Percentiles rank a stretch among this genome's conserved stretches.
Conservation (phyloP, 1,140 invertebrate species). For the Bombyx mandarina region DNA sequence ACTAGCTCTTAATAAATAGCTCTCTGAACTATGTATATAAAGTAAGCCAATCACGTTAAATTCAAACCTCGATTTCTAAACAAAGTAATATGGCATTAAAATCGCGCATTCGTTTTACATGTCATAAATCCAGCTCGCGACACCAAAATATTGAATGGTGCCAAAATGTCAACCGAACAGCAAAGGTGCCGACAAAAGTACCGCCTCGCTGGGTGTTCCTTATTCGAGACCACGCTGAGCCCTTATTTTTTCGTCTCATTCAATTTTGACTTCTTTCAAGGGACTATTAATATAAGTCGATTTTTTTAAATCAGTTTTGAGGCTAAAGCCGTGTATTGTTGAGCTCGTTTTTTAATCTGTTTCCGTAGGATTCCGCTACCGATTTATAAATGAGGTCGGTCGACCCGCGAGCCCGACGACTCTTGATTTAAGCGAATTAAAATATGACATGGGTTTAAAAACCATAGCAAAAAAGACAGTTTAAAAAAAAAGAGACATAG, state of each 20-base stretch:
- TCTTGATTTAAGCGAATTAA: constrained; percentile 60
- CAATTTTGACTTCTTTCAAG: constrained; percentile 70
- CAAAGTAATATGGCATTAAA: constrained; percentile 11
- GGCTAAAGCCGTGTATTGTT: constrained; percentile 57
- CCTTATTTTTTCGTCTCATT: constrained; percentile 67
- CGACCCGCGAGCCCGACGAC: constrained; percentile 33
- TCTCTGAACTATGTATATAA: too few relatives aligned
- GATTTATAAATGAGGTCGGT: constrained; percentile 60
- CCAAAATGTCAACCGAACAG: constrained; percentile 65
- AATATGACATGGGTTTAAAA: constrained; percentile 50
- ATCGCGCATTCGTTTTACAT: constrained; percentile 51
- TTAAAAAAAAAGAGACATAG: constrained; percentile 49
- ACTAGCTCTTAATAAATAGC: too few relatives aligned
- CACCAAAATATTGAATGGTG: constrained; percentile 70
- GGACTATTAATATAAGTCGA: constrained; percentile 69
- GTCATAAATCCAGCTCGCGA: constrained; percentile 65
- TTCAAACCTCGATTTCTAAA: background rate
- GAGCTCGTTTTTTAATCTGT: constrained; percentile 60
- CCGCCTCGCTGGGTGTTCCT: constrained; percentile 66
- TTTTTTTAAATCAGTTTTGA: constrained; percentile 64
- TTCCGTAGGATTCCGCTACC: constrained; percentile 67
- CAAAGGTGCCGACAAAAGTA: constrained; percentile 62
- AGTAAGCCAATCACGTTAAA: too few relatives aligned
- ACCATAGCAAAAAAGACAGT: constrained; percentile 36
- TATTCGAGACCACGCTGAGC: constrained; percentile 44